Conservation (phyloP, 2,797 vertebrate species). For the Hippopotamyrus pictus region DNA sequence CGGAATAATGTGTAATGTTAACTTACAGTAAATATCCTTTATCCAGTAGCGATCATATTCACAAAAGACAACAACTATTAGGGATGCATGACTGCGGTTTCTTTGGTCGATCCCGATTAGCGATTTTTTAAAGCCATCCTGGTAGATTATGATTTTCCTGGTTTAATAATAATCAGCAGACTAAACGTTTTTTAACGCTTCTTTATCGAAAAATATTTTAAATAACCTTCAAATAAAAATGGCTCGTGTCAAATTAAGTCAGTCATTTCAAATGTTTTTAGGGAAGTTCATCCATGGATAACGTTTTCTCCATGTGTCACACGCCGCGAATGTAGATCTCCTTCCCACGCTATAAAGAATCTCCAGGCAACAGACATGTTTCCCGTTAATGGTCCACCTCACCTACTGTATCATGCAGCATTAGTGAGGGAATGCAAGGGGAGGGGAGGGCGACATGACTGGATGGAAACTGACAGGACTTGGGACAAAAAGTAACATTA, state of each 20-base stretch:
- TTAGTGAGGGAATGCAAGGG: neutral
- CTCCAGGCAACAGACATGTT: neutral
- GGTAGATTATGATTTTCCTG: neutral
- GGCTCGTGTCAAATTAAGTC: neutral
- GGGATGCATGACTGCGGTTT: neutral
- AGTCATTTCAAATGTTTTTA: neutral
- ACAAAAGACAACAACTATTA: neutral
- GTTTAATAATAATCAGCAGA: neutral
- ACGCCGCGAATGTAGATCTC: neutral
- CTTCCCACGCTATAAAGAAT: neutral
- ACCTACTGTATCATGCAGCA: neutral
- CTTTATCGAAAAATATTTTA: neutral
- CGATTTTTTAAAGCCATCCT: neutral
- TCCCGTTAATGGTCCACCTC: neutral
- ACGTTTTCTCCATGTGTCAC: neutral
- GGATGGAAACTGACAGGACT: neutral
- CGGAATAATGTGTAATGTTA: neutral
- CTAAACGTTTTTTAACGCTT: neutral
- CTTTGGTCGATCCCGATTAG: neutral
- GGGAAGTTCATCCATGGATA: neutral
- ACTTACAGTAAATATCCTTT: neutral
- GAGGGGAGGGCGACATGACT: neutral
- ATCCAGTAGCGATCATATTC: neutral
- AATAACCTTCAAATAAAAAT: neutral
- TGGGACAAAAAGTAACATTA: neutral